Evolutionary conservation across 2,113 vertebrate genomes (phyloP).

Genomic region (Opisthocomus hoazin): DNA sequence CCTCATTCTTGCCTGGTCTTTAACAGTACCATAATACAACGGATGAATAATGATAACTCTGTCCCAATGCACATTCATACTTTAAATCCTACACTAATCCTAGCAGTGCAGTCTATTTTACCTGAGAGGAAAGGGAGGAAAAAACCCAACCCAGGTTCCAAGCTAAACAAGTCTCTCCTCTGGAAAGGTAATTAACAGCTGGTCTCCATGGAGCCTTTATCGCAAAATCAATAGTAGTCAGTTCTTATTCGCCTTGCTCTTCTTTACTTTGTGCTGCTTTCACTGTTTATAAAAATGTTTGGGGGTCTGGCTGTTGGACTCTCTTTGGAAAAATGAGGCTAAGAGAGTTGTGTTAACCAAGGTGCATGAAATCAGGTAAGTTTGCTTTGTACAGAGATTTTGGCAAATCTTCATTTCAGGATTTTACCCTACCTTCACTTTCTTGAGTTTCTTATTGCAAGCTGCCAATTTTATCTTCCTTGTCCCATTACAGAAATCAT

Average conservation of each 20-base stretch:
- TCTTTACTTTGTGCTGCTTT: neutral
- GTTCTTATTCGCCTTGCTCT: slow-evolving; percentile 10
- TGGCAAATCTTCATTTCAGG: neutral
- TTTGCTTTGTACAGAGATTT: neutral
- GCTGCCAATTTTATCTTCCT: neutral
- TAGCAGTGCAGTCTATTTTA: neutral
- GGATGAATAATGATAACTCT: neutral
- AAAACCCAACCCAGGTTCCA: neutral
- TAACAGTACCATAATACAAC: neutral
- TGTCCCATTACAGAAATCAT: neutral
- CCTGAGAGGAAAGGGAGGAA: neutral
- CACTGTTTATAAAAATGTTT: slow-evolving; percentile 37
- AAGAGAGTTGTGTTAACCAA: neutral
- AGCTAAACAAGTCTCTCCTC: slow-evolving; percentile 12
- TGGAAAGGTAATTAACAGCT: slow-evolving; percentile 43
- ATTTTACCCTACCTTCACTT: neutral
- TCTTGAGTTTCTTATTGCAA: neutral
- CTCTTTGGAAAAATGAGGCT: neutral
- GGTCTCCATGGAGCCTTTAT: slow-evolving; percentile 45
- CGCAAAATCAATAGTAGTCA: slow-evolving; percentile 52
- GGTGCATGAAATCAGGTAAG: neutral
- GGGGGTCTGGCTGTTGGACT: neutral
- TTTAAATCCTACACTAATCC: neutral
- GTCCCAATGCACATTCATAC: neutral
- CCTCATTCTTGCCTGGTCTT: neutral